Evolutionary conservation across 2,113 vertebrate species (phyloP), one percentile per base, ranked within the genome.

Genomic region (Stegostoma tigrinum): DNA sequence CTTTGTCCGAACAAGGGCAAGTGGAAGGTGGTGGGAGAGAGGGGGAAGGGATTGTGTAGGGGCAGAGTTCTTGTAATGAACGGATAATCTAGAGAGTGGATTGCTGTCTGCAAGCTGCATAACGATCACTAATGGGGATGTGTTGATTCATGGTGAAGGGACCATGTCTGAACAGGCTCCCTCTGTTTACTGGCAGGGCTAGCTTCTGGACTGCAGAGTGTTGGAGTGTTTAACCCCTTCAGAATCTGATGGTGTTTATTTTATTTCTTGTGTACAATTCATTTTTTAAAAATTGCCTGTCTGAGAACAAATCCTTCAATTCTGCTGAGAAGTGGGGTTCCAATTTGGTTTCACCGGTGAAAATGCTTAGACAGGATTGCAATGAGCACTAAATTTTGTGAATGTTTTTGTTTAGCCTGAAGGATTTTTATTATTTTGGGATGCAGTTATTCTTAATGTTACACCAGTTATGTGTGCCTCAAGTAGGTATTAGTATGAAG

Each of bases 91-190:
- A 27, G 24, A 72, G 23, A 48, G 42, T 17, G 52, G 42, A 52
- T 27, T 95, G 10, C 42, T 72, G 45, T 95, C 94, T 72, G 24
- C 42, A 34, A 68, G 38, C 94, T 72, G 94, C 4, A 45, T 68
- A 94, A 38, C 45, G 91, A 70, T 94, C 66, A 67, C 91, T 94
- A 68, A 94, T 94, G 91, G 66, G 91, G 34, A 68, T 68, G 91
- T 94, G 64, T 67, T 94, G 66, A 94, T 94, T 94, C 91, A 94
- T 45, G 91, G 64, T 19, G 24, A 68, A 70, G 66, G 91, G 45
- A 67, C 90, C 90, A 66, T 94, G 90, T 94, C 90, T 94, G 90
- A 38, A 94, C 90, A 94, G 64, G 90, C 19, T 67, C 90, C 67
- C 90, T 67, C 27, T 93, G 90, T 38, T 67, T 67, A 45, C 38